Conservation (phyloP, 2,888 invertebrate species). For the Melieria crassipennis region DNA sequence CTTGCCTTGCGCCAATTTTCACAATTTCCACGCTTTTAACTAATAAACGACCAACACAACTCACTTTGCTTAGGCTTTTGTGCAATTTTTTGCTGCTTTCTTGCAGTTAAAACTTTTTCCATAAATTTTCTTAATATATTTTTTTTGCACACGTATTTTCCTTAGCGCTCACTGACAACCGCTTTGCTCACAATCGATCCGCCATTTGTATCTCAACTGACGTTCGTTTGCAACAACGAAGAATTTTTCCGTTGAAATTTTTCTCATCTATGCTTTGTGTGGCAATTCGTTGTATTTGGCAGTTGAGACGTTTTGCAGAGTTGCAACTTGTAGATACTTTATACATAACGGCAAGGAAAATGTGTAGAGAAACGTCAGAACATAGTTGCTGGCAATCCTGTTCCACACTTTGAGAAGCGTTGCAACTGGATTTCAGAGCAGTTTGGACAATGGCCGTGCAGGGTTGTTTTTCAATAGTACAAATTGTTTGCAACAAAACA, state of each 20-base stretch:
- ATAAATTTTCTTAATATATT: too few relatives aligned
- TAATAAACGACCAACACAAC: too few relatives aligned
- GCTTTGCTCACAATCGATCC: conserved; percentile 26
- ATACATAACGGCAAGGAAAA: too few relatives aligned
- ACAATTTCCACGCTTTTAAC: too few relatives aligned
- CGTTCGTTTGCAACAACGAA: conserved; percentile 19
- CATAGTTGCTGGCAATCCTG: conserved; percentile 2
- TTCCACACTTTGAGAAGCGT: background rate
- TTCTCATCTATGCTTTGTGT: background rate
- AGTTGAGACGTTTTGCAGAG: background rate
- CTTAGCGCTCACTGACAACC: background rate
- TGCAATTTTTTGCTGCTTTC: too few relatives aligned
- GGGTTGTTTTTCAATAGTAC: too few relatives aligned
- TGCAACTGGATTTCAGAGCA: background rate
- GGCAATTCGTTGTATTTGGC: background rate
- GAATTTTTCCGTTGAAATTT: conserved; percentile 3
- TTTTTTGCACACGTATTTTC: too few relatives aligned
- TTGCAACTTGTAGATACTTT: background rate
- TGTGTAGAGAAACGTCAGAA: conserved; percentile 7
- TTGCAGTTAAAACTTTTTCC: too few relatives aligned
- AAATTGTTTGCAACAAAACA: too few relatives aligned
- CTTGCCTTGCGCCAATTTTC: too few relatives aligned
- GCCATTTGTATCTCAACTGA: conserved; percentile 35
- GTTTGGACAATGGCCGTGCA: too few relatives aligned
- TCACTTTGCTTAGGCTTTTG: too few relatives aligned